Conservation (phyloP, 2,797 vertebrate species). For the Sorex maritimensis region DNA sequence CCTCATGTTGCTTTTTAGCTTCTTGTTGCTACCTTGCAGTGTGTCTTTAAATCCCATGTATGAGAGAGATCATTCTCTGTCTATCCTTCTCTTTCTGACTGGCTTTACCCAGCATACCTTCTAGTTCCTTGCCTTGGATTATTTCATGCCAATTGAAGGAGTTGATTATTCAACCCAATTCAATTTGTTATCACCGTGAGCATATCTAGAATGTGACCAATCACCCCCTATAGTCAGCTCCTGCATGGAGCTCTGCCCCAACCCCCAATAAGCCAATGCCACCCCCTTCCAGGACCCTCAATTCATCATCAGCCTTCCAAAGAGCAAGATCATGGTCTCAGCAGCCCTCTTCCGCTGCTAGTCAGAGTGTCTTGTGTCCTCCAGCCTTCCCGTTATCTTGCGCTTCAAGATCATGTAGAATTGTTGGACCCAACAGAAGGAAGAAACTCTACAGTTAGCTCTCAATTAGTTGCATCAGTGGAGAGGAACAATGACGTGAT, state of each 20-base stretch:
- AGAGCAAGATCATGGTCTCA: neutral
- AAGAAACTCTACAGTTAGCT: conserved; percentile 17
- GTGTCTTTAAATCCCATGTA: too few relatives aligned
- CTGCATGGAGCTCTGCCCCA: neutral
- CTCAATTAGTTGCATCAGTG: conserved; percentile 70
- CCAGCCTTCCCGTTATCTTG: neutral
- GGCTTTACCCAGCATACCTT: too few relatives aligned
- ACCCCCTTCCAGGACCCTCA: neutral
- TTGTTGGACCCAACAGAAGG: conserved; percentile 16
- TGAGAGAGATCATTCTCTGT: too few relatives aligned
- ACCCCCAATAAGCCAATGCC: accelerated
- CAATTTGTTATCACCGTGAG: neutral
- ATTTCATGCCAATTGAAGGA: too few relatives aligned
- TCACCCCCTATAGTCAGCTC: neutral
- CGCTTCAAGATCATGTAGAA: conserved; percentile 52
- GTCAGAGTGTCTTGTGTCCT: neutral
- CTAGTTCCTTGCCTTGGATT: too few relatives aligned
- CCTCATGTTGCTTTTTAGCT: too few relatives aligned
- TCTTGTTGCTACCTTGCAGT: too few relatives aligned
- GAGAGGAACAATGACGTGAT: conserved; percentile 33
- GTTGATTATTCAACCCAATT: neutral
- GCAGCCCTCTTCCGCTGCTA: neutral
- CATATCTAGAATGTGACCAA: neutral
- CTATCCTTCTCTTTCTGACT: too few relatives aligned
- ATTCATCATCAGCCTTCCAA: neutral